Evolutionary conservation across 2,797 vertebrate genomes (phyloP).

Genomic region (Notolepis coatsorum): DNA sequence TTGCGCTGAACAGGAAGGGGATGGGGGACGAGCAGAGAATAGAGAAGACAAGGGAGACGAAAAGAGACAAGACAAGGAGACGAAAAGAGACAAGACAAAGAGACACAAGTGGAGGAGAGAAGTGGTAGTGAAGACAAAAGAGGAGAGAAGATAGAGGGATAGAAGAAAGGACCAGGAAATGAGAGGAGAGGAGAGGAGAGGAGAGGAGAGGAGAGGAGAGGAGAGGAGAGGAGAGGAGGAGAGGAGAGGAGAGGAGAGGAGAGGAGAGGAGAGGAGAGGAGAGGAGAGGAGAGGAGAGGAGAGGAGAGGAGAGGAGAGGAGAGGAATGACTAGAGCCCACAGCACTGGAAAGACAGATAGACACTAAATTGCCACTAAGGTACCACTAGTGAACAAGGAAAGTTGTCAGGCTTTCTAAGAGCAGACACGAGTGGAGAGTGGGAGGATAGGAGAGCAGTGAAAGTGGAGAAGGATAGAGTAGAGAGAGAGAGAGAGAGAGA

Average conservation of each 20-base stretch:
- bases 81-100: too few relatives aligned
- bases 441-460: slow-evolving; percentile 21
- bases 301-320: not conserved
- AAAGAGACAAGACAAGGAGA: too few relatives aligned
- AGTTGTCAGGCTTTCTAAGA: too few relatives aligned
- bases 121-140: not conserved
- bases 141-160: not conserved
- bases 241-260: not conserved
- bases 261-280: not conserved
- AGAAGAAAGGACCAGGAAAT: not conserved
- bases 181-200: not conserved
- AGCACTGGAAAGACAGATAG: slow-evolving; percentile 10
- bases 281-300: not conserved
- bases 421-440: not conserved
- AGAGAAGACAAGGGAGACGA: too few relatives aligned
- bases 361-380: too few relatives aligned
- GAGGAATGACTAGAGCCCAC: too few relatives aligned
- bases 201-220: not conserved
- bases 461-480: slow-evolving; percentile 19
- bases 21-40: too few relatives aligned
- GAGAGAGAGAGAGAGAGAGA: slow-evolving; percentile 24
- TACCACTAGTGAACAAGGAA: too few relatives aligned
- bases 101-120: not conserved
- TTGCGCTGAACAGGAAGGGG: not conserved
- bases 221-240: not conserved